A percentile compares a stretch with the other conserved stretches of the same genome.
Evolutionary conservation across 1,140 invertebrate species (phyloP).

Genomic region (Stegodyphus dumicola): DNA sequence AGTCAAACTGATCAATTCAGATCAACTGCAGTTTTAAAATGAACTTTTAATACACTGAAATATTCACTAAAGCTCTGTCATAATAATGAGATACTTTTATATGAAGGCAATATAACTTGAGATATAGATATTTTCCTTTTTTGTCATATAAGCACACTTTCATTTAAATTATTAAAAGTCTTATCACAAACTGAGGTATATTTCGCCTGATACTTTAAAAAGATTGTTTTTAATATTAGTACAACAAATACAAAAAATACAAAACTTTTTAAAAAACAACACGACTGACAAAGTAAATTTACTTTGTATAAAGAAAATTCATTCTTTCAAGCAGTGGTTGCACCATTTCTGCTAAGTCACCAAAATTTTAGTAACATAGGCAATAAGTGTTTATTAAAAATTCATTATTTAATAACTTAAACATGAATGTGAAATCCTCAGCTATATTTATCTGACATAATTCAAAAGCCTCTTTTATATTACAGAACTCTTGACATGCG

Average conservation of each 20-base stretch:
- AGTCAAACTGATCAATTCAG: background rate
- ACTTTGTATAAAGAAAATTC: background rate
- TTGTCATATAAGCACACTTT: background rate
- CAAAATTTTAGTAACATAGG: no score
- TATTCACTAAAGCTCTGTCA: background rate
- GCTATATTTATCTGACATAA: background rate
- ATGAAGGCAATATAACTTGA: background rate
- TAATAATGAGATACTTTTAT: background rate
- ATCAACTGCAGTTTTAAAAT: background rate
- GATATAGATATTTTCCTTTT: background rate
- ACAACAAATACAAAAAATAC: no score
- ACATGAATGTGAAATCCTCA: background rate
- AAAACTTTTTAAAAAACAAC: background rate
- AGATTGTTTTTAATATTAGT: background rate
- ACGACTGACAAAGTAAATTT: background rate
- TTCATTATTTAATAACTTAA: no score
- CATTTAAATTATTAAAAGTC: background rate
- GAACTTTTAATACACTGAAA: background rate
- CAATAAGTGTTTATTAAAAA: no score
- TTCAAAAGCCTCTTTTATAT: background rate
- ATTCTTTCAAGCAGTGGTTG: no score
- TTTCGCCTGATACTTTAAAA: background rate
- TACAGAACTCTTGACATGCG: constrained; percentile 17
- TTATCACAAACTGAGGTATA: background rate
- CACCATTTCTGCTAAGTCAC: no score